Base-by-base conservation (phyloP, 2,888 invertebrate species). In the Xylota sylvarum region DNA sequence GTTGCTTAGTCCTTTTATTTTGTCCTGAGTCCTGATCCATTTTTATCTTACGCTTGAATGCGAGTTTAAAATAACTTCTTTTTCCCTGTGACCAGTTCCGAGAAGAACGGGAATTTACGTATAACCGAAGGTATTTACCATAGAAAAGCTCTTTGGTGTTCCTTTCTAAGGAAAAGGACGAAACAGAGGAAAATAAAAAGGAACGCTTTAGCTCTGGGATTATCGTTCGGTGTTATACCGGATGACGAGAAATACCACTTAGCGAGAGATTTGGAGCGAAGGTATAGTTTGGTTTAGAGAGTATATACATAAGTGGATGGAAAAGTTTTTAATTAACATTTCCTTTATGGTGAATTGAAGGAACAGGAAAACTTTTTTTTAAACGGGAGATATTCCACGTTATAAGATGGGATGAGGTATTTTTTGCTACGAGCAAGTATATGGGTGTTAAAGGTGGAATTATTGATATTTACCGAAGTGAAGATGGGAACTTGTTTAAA, bases 241-340 rank as follows among this genome's bases (percentile, higher is more conserved):
- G 86, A 86, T 86, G 86, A 86, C 86, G 86, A 86, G 86, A 64
- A 86, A 86, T 86, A 82, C 86, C 86, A 86, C 86, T 86, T 86
- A 86, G 86, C 86, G 77, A 78, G 86, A 82, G 86, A 86, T 86
- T 86, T 86, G 69, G 52, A 82, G 5, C 64, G 86, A 82, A 82
- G 82, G 86, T 86, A 86, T 86, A 86, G 86, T 82, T 84, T 72
- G 60, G 83, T 72, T 83, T 69, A 58, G 80, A 74, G 69, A 50
- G 81, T 60, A 78, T n/a, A n/a, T n/a, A n/a, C n/a, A n/a, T 86
- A 82, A 86, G 73, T 82, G 77, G 67, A 86, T 69, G 86, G 77
- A 82, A 82, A 86, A 86, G 86, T 86, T 86, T 86, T 86, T 86
- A 86, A 86, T 86, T 86, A 86, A 86, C 82, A 78, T 86, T 86